Evolutionary conservation across 2,888 invertebrate species (phyloP).

Genomic region (Drosophila fulvimacula): DNA sequence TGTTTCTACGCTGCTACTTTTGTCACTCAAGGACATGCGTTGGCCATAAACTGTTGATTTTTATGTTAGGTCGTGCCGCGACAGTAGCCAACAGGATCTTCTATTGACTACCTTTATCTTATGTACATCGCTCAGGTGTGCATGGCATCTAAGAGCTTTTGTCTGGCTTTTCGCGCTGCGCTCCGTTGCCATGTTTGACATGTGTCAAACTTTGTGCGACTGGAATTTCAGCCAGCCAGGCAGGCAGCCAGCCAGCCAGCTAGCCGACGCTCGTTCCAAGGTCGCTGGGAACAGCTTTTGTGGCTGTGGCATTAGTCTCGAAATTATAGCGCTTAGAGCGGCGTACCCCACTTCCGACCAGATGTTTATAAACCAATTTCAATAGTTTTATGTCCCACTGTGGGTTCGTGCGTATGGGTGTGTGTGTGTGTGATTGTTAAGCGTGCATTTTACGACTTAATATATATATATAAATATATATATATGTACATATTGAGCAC

Average conservation of each 20-base stretch:
- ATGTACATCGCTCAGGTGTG: conserved; percentile 26
- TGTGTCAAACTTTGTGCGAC: conserved; percentile 61
- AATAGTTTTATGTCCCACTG: conserved; percentile 58
- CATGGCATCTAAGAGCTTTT: conserved; percentile 21
- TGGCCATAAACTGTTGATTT: conserved; percentile 80
- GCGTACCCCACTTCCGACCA: conserved; percentile 3
- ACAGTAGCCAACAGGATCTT: conserved; percentile 35
- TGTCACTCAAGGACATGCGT: conserved; percentile 72
- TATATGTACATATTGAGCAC: conserved; percentile 34
- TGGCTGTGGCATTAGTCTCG: conserved; percentile 59
- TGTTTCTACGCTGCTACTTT: conserved; percentile 13
- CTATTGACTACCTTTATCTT: not conserved
- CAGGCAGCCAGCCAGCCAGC: conserved; percentile 3
- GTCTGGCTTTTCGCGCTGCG: conserved; percentile 29
- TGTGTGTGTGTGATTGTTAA: conserved; percentile 25
- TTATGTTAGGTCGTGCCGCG: conserved; percentile 68
- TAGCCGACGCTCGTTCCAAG: conserved; percentile 31
- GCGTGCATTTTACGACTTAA: conserved; percentile 68
- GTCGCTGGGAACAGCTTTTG: conserved; percentile 40
- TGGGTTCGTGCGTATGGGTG: conserved; percentile 2
- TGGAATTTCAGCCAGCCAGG: conserved; percentile 33
- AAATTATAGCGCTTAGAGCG: conserved; percentile 57
- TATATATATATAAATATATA: conserved; percentile 30
- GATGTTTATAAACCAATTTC: conserved; percentile 55
- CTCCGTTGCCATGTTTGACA: conserved; percentile 45